Evolutionary conservation across 2,113 vertebrate genomes (phyloP).

Genomic region (Microtus oregoni): DNA sequence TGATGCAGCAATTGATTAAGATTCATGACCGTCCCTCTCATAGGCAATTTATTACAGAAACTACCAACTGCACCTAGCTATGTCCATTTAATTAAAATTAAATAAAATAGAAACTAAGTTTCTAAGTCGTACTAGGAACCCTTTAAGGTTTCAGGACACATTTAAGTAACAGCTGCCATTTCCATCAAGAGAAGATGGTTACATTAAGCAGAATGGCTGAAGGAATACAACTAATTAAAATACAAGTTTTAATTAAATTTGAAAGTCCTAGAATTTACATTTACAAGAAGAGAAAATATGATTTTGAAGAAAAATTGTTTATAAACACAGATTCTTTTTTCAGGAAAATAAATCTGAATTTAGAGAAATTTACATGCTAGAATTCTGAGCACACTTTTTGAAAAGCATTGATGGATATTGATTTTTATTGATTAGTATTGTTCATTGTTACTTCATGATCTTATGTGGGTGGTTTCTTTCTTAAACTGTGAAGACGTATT

Average conservation of each 20-base stretch:
- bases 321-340: not conserved
- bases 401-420: not conserved
- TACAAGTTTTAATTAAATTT: not conserved
- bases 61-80: not conserved
- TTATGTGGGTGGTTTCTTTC: not conserved
- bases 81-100: slow-evolving; percentile 34
- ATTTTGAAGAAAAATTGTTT: not conserved
- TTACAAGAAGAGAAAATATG: not conserved
- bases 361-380: not conserved
- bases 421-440: not conserved
- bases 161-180: not conserved
- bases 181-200: not conserved
- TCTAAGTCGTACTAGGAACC: not conserved
- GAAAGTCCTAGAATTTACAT: slow-evolving; percentile 2
- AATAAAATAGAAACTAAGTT: slow-evolving; percentile 24
- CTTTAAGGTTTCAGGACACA: not conserved
- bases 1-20: not conserved
- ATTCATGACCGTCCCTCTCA: not conserved
- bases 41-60: not conserved
- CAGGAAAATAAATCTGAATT: not conserved
- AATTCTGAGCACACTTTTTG: slow-evolving; percentile 1
- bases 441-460: not conserved
- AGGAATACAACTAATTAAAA: slow-evolving; percentile 23
- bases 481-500: not conserved
- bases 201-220: not conserved